Evolutionary conservation across 2,113 vertebrate genomes (phyloP).

Genomic region (Plotosus lineatus): DNA sequence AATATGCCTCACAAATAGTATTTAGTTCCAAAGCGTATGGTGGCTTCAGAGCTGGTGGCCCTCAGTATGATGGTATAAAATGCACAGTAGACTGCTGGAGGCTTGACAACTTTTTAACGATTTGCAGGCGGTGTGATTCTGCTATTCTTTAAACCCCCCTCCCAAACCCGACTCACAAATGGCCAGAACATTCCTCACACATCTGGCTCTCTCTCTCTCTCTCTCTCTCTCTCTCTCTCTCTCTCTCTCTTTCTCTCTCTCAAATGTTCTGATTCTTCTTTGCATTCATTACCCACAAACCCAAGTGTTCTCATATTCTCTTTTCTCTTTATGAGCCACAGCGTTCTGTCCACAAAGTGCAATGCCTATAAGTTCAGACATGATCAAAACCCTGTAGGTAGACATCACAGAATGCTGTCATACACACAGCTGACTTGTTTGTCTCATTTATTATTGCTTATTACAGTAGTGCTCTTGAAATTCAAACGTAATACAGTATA

Average conservation of each 20-base stretch:
- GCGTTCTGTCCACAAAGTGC: slow-evolving; percentile 55
- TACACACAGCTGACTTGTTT: slow-evolving; percentile 35
- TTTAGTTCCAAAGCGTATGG: slow-evolving; percentile 16
- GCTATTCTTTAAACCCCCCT: slow-evolving; percentile 57
- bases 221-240: slow-evolving; percentile 57
- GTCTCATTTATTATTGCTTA: slow-evolving; percentile 4
- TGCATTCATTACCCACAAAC: slow-evolving; percentile 74
- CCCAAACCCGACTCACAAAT: slow-evolving; percentile 55
- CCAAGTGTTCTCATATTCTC: slow-evolving; percentile 70
- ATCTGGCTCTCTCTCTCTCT: slow-evolving; percentile 71
- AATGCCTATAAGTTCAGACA: slow-evolving; percentile 61
- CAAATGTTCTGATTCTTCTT: slow-evolving; percentile 56
- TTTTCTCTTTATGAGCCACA: slow-evolving; percentile 69
- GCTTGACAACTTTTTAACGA: slow-evolving; percentile 71
- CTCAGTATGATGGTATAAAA: slow-evolving; percentile 63
- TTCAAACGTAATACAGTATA: neutral
- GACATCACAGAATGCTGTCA: slow-evolving; percentile 29
- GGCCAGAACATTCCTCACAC: slow-evolving; percentile 79
- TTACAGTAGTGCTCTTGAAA: neutral
- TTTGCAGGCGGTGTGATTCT: slow-evolving; percentile 70
- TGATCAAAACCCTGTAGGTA: slow-evolving; percentile 60
- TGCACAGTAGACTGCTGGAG: slow-evolving; percentile 67
- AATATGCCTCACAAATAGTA: slow-evolving; percentile 3
- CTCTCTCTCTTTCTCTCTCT: slow-evolving; percentile 58
- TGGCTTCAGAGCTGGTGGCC: slow-evolving; percentile 47